Percentiles rank a stretch among this genome's conserved stretches.
phyloP scores from a whole-genome alignment of 1,140 invertebrate species.

The Panulirus ornatus region DNA sequence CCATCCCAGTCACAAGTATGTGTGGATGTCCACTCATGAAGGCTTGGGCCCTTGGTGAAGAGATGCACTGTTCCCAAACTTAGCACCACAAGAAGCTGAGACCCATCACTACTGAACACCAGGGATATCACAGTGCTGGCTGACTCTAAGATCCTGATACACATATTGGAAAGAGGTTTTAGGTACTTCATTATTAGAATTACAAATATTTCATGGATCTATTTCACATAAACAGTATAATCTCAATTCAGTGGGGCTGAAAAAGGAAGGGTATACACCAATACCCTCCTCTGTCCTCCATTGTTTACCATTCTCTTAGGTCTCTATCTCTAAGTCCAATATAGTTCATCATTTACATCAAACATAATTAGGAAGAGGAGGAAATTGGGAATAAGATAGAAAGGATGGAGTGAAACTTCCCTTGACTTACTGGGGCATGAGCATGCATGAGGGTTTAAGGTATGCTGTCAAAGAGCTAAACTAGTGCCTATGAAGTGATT shows the following conservation, averaged over 20 bases:
- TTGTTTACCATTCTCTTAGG: neutral
- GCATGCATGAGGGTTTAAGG: too few relatives aligned
- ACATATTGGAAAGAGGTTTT: neutral
- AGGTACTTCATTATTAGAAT: neutral
- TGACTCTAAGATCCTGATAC: slow-evolving; percentile 51
- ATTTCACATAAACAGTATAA: too few relatives aligned
- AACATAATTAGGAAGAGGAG: neutral
- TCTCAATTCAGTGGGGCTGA: too few relatives aligned
- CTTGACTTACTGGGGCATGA: too few relatives aligned
- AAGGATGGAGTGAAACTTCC: too few relatives aligned
- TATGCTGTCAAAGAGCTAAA: too few relatives aligned
- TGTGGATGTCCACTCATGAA: slow-evolving; percentile 48
- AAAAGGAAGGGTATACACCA: too few relatives aligned
- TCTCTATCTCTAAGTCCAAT: neutral
- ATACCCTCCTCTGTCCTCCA: too few relatives aligned
- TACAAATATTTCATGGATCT: too few relatives aligned
- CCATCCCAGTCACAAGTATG: slow-evolving; percentile 64
- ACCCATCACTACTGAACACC: slow-evolving; percentile 59
- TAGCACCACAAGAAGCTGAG: slow-evolving; percentile 48
- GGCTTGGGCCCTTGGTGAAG: slow-evolving; percentile 38
- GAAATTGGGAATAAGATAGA: neutral
- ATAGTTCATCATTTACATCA: neutral
- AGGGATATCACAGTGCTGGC: slow-evolving; percentile 45
- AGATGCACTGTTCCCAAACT: slow-evolving; percentile 52
- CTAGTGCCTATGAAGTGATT: too few relatives aligned